Percentiles rank a stretch among this genome's conserved stretches.
phyloP scores from a whole-genome alignment of 2,797 vertebrate species.

The Myotis pilosus region DNA sequence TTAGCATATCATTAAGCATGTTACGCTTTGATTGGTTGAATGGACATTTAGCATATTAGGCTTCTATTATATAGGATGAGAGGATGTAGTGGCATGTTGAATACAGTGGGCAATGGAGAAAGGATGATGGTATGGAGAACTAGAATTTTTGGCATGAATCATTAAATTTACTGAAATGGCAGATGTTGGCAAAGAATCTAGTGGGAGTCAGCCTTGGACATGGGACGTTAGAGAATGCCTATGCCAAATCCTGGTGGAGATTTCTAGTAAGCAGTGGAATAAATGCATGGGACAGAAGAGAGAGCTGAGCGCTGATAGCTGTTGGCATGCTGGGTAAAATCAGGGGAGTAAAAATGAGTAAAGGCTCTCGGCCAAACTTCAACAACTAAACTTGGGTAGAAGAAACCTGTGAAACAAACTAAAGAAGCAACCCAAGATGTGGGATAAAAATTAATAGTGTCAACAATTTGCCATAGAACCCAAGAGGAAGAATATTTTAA shows the following conservation, averaged over 20 bases:
- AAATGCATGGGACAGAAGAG: not conserved
- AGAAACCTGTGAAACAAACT: not conserved
- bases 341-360: not conserved
- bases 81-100: not conserved
- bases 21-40: too few species aligned
- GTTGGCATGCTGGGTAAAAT: not conserved
- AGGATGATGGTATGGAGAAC: not conserved
- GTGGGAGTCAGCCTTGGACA: not conserved
- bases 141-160: not conserved
- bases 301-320: not conserved
- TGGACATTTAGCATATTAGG: too few species aligned
- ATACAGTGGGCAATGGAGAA: not conserved
- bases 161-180: not conserved
- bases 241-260: not conserved
- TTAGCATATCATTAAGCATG: too few species aligned
- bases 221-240: not conserved
- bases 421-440: not conserved
- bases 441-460: not conserved
- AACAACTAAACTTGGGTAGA: not conserved
- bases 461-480: not conserved
- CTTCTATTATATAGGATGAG: not conserved
- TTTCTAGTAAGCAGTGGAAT: not conserved
- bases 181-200: not conserved
- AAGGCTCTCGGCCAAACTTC: not conserved
- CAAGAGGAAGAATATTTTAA: not conserved